A percentile compares a stretch with the other conserved stretches of the same genome.
phyloP scores from a whole-genome alignment of 2,888 invertebrate genomes.

The Lutraria lutraria region DNA sequence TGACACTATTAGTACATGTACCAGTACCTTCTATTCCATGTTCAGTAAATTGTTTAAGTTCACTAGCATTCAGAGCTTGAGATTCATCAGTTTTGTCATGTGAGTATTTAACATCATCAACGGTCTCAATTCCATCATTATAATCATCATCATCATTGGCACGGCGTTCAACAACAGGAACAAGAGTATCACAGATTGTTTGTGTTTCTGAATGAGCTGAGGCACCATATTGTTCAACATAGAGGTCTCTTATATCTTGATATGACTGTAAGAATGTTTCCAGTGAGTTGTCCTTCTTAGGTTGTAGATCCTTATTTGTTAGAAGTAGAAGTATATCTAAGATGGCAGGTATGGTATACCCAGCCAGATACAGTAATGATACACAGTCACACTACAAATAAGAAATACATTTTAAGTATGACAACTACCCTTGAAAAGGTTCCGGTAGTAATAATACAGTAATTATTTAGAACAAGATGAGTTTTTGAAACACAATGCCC shows the following conservation, averaged over 20 bases:
- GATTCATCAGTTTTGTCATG: background rate
- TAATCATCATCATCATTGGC: background rate
- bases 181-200: background rate
- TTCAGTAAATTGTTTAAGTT: background rate
- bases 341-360: slow-evolving; percentile 65
- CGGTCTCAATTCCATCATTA: background rate
- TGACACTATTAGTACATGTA: background rate
- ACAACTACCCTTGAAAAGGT: background rate
- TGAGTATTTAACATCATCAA: background rate
- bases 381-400: slow-evolving; percentile 66
- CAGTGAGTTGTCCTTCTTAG: slow-evolving; percentile 39
- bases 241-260: slow-evolving; percentile 50
- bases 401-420: background rate
- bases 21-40: background rate
- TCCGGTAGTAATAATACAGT: background rate
- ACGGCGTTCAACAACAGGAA: background rate
- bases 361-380: slow-evolving; percentile 67
- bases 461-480: background rate
- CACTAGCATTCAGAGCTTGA: background rate
- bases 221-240: slow-evolving; percentile 23
- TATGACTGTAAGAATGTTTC: slow-evolving; percentile 47
- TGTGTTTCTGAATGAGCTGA: background rate
- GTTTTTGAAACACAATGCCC: no score
- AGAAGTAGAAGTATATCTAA: slow-evolving; percentile 64
- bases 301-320: slow-evolving; percentile 37